Conservation (phyloP, 23 tunicate species). For the Trididemnum nubilum region DNA sequence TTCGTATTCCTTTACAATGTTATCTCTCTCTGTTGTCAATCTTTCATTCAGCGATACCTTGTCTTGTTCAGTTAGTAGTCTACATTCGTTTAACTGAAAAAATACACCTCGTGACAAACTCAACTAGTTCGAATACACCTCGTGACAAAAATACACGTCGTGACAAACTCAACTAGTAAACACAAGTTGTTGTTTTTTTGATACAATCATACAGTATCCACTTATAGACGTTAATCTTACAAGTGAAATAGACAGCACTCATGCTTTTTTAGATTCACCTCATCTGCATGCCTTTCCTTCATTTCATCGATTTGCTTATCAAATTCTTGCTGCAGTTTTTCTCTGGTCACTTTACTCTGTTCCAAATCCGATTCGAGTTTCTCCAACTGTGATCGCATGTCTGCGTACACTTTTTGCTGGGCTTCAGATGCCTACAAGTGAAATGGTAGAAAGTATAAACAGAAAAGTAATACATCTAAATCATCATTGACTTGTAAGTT, state of each 20-base stretch:
- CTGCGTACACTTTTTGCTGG: conserved; percentile 73
- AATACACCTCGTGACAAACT: no score
- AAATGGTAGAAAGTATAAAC: background rate
- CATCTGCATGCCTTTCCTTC: conserved; percentile 71
- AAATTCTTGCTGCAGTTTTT: conserved; percentile 63
- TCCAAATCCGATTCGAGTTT: conserved; percentile 68
- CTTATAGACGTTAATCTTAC: no score
- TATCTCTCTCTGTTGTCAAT: conserved; percentile 62
- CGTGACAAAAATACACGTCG: no score
- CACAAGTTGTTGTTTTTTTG: no score
- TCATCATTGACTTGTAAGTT: background rate
- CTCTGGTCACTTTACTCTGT: conserved; percentile 44
- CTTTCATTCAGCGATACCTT: conserved; percentile 39
- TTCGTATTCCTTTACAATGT: conserved; percentile 58
- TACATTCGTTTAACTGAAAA: conserved; percentile 43
- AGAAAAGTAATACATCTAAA: background rate
- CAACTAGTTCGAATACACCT: background rate
- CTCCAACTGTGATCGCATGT: conserved; percentile 76
- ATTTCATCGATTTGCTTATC: conserved; percentile 60
- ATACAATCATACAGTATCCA: no score
- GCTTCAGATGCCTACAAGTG: conserved; percentile 50
- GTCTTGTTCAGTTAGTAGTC: conserved; percentile 61
- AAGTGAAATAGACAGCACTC: background rate
- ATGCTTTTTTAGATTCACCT: conserved; percentile 24
- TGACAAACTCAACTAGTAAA: no score